Conservation (phyloP, 1,140 invertebrate species). For the Polypedilum pembai region DNA sequence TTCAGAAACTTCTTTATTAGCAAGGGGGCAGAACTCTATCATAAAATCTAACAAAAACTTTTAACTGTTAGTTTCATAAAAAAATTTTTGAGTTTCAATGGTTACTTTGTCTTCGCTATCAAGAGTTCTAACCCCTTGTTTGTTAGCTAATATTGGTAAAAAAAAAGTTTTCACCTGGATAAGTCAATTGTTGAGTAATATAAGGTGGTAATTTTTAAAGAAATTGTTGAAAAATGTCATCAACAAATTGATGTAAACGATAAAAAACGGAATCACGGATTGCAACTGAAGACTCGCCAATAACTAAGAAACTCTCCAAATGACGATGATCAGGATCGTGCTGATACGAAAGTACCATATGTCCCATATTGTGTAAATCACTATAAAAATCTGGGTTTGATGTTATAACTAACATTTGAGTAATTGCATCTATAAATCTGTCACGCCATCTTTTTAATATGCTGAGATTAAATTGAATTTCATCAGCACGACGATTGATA, state of each 20-base stretch:
- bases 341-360: conserved; percentile 55
- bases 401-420: conserved; percentile 53
- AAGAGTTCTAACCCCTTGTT: no score
- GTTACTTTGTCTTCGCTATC: no score
- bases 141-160: no score
- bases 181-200: conserved; percentile 44
- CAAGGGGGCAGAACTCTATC: no score
- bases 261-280: conserved; percentile 82
- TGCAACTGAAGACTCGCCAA: conserved; percentile 58
- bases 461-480: conserved; percentile 56
- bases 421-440: conserved; percentile 65
- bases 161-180: conserved; percentile 33
- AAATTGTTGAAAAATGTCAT: conserved; percentile 69
- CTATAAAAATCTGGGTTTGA: conserved; percentile 64
- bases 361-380: conserved; percentile 64
- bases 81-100: no score
- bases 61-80: no score
- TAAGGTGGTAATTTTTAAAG: conserved; percentile 62
- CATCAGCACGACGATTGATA: conserved; percentile 57
- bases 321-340: conserved; percentile 67
- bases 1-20: no score
- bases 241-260: conserved; percentile 69
- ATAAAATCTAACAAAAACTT: no score
- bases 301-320: conserved; percentile 58
- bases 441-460: conserved; percentile 67